Evolutionary conservation across 2,113 vertebrate genomes (phyloP), one percentile per base, ranked within the genome.

Genomic region (Gavialis gangeticus): DNA sequence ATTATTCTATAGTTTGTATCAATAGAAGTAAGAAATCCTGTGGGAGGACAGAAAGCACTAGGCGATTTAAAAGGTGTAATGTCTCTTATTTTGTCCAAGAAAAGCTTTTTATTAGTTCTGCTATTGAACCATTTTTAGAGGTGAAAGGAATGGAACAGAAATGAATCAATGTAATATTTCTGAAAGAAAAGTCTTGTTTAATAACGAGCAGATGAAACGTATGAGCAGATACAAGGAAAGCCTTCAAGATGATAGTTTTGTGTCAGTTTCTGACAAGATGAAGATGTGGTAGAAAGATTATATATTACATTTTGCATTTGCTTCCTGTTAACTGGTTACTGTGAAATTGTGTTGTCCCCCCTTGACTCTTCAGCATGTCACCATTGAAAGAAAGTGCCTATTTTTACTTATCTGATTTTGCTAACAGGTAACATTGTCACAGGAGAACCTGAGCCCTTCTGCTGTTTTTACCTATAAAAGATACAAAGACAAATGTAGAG

Each of bases 101-200:
- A 85, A 96, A 46, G 19, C 54, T 87, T 95, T 96, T 97, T 85
- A 96, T 95, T 93, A 96, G 27, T 96, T 96, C 96, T 16, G 0
- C 59, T 95, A 76, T 34, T 95, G 94, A 95, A 37, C 16, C 1
- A 91, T 85, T 92, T 79, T 93, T 80, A 96, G 82, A 96, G 71
- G 93, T 75, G 46, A 97, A 92, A 93, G 15, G 19, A 93, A 89
- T 75, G 67, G 56, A 80, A 92, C 28, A 87, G 85, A 88, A 95
- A 91, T 69, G 17, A 96, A 88, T 96, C 16, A 1, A 69, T 75
- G 17, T 86, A 93, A 92, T 91, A 90, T 96, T 87, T 91, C 75
- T 64, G 56, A 93, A 94, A 83, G 79, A 90, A 95, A 85, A 97
- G 91, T 64, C 73, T 34, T 81, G 86, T 85, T 97, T 94, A 91